Base-by-base conservation (phyloP, 2,888 invertebrate genomes). In the Megastigmus dorsalis region DNA sequence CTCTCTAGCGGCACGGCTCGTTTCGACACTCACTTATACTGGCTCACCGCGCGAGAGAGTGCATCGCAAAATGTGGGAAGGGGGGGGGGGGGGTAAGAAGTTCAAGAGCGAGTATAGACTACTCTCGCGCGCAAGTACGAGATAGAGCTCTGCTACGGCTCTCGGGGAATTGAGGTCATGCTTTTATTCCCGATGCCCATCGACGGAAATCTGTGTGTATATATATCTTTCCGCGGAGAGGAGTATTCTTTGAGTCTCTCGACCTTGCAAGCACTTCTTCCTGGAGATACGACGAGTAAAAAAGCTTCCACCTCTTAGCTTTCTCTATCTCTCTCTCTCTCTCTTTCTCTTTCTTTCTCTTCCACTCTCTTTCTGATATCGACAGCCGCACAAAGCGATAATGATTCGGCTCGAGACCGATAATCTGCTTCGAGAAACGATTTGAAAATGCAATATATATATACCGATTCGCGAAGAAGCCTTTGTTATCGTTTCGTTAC, bases 141-240 rank as follows among this genome's bases (percentile, higher is more conserved):
- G 45, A 66, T 54, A 52, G 43, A 20, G 13, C 38, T 30, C 15
- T 26, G 33, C 30, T 13, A 20, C 30, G 23, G 10, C 43, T 43
- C 3, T 43, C 23, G 2, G 38, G n/a, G 18, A 68, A 68, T 38
- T 26, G 48, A 59, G 68, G 68, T 68, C 68, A 50, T 20, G 68
- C 50, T 57, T 68, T 68, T 59, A 68, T 68, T 59, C 45, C 20
- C n/a, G 30, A 15, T 57, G 48, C 28, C 28, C 65, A 65, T 52
- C 65, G 65, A 52, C 52, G 7, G 18, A 30, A 59, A 36, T n/a
- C n/a, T n/a, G n/a, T n/a, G n/a, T n/a, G n/a, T n/a, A n/a, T 38
- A 33, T 36, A 38, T 26, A 26, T 23, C 18, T 45, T 1, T 18
- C n/a, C n/a, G n/a, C n/a, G n/a, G n/a, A n/a, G n/a, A n/a, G n/a